Base-by-base conservation (phyloP, 1,140 invertebrate genomes). In the Neodiprion lecontei region DNA sequence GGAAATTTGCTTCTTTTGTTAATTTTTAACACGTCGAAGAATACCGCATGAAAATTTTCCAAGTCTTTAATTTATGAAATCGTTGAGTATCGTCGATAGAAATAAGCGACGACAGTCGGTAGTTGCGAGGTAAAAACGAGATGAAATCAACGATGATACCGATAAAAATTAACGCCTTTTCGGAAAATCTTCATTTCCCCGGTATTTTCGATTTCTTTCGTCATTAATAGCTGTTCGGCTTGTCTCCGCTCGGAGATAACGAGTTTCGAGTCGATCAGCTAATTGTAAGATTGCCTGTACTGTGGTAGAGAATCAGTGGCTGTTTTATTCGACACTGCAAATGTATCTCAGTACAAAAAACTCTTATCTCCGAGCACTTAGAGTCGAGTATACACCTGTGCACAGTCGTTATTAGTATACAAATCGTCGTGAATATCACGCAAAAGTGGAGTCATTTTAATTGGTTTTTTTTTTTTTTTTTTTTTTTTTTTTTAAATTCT, bases 401-500 rank as follows among this genome's bases (percentile, higher is more conserved):
- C n/a, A 61, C 53, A 61, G 53, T 61, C 53, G 53, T 40, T 40
- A 61, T 61, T 61, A 61, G 53, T 61, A 61, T 61, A 61, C 53
- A 61, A 61, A 61, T 14, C n/a, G 53, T 61, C 53, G 7, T 5
- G 28, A 40, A 40, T 40, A 40, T 40, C 28, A 40, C 28, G 28
- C 28, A 40, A 40, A 40, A 40, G 28, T 40, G 1, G 28, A 40
- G 1, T 40, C 28, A 40, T 40, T 40, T 40, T 3, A 40, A 40
- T 3, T 5, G 1, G 1, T 5, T 40, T 40, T 40, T 40, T 40
- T 40, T 40, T 40, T 3, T 40, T 40, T 5, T 40, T 5, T 40
- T 5, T 40, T 5, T 40, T 3, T 40, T 40, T 40, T 17, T 40
- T 40, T 40, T 3, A 40, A 40, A 40, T 5, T 40, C 5, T 5